Percentiles rank a stretch among this genome's conserved stretches.
These are phyloP conservation scores for Parnassius orleans DNA, from an alignment of 2,888 invertebrate genomes.

Conservation along the genomic window DNA sequence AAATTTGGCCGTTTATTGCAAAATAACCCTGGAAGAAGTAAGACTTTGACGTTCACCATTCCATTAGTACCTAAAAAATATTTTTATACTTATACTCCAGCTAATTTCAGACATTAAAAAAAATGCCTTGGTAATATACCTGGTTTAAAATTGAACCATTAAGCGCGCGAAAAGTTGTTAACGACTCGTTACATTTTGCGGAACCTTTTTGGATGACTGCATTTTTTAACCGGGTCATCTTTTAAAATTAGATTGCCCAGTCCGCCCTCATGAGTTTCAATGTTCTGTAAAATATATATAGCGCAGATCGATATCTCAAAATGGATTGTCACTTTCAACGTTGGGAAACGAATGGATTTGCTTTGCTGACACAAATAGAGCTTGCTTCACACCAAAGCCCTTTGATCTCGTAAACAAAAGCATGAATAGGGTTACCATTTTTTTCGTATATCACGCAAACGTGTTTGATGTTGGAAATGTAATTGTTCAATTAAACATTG, in stretches of 20 bases:
- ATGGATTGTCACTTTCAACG: slow-evolving; percentile 43
- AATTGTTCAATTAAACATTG: no score
- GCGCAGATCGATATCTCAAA: slow-evolving; percentile 56
- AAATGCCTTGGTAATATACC: slow-evolving; percentile 18
- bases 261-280: slow-evolving; percentile 49
- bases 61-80: slow-evolving; percentile 12
- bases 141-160: slow-evolving; percentile 20
- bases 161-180: slow-evolving; percentile 30
- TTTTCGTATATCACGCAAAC: not conserved
- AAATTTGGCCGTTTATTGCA: no score
- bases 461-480: no score
- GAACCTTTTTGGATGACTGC: slow-evolving; percentile 55
- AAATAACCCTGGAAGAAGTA: slow-evolving; percentile 3
- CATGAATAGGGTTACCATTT: slow-evolving; percentile 8
- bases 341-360: slow-evolving; percentile 34
- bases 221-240: slow-evolving; percentile 68
- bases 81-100: slow-evolving; percentile 12
- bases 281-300: slow-evolving; percentile 57
- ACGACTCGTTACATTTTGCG: slow-evolving; percentile 27
- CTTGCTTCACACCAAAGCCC: slow-evolving; percentile 13
- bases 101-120: slow-evolving; percentile 12
- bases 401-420: slow-evolving; percentile 21
- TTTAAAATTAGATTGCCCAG: slow-evolving; percentile 61
- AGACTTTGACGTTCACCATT: slow-evolving; percentile 8
- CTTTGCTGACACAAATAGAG: slow-evolving; percentile 20